Conservation (phyloP, 2,888 invertebrate genomes). For the Pristionchus maxplancki region DNA sequence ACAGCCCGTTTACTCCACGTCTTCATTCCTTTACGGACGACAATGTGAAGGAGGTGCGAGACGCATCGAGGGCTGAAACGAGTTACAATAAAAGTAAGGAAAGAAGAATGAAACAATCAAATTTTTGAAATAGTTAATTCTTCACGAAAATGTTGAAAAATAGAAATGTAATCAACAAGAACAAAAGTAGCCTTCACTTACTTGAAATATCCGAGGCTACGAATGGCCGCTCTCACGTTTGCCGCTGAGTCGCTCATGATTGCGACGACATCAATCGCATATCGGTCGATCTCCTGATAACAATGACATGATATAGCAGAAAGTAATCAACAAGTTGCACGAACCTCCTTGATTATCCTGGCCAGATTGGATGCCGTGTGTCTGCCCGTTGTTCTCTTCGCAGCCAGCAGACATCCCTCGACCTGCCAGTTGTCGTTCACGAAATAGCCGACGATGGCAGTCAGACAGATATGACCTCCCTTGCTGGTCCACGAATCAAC, state of each 20-base stretch:
- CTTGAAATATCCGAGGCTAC: neutral
- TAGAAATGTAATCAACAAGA: no score
- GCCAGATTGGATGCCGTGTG: neutral
- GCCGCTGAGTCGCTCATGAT: neutral
- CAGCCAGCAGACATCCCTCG: neutral
- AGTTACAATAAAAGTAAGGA: no score
- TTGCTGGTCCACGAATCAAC: neutral
- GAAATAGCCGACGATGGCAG: neutral
- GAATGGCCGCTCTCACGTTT: neutral
- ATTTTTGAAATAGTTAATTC: neutral
- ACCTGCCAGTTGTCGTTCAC: neutral
- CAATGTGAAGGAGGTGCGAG: neutral
- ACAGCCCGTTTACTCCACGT: neutral
- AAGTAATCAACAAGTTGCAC: neutral
- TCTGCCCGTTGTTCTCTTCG: neutral
- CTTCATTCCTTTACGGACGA: neutral
- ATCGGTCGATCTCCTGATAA: neutral
- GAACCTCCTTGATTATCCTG: neutral
- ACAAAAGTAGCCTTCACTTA: neutral
- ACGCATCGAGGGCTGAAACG: neutral
- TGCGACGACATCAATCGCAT: neutral
- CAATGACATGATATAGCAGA: neutral
- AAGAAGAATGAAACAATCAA: neutral
- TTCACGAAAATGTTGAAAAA: no score
- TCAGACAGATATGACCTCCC: neutral